Evolutionary conservation across 2,888 invertebrate genomes (phyloP).

Genomic region (Tachina fera): DNA sequence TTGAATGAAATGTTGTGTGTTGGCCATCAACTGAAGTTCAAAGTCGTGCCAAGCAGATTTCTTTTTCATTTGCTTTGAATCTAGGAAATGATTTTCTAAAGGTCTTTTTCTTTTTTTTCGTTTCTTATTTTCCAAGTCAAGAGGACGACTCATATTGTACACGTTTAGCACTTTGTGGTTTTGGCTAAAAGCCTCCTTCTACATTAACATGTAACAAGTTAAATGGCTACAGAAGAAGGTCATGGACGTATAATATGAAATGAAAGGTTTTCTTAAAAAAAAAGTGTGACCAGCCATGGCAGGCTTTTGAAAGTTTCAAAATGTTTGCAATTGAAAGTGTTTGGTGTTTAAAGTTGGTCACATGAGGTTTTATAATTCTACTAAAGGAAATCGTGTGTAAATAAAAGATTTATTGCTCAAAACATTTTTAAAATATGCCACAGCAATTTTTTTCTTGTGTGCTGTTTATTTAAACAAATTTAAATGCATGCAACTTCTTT

Average conservation of each 20-base stretch:
- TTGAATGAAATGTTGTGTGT: constrained; percentile 62
- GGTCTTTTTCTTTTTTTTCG: neutral
- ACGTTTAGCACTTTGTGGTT: constrained; percentile 25
- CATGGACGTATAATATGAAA: constrained; percentile 62
- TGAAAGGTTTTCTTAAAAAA: neutral
- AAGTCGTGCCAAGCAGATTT: constrained; percentile 73
- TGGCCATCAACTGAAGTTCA: constrained; percentile 71
- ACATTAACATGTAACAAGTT: constrained; percentile 66
- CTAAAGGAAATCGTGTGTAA: constrained; percentile 53
- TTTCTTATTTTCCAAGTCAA: neutral
- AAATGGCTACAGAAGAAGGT: constrained; percentile 66
- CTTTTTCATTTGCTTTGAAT: constrained; percentile 57
- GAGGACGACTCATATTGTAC: neutral
- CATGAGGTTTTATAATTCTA: neutral
- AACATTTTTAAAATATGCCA: constrained; percentile 51
- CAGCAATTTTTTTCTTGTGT: constrained; percentile 22
- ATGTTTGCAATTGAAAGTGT: constrained; percentile 29
- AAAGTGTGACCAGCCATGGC: constrained; percentile 16
- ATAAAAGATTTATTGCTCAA: constrained; percentile 65
- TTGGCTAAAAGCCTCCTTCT: constrained; percentile 23
- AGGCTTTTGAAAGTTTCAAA: neutral
- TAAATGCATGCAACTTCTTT: constrained; percentile 27
- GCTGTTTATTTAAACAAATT: constrained; percentile 17
- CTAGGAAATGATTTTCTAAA: constrained; percentile 52
- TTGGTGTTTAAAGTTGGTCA: constrained; percentile 14